Conservation (phyloP, 2,113 vertebrate genomes). For the Pseudorectes ferrugineus region DNA sequence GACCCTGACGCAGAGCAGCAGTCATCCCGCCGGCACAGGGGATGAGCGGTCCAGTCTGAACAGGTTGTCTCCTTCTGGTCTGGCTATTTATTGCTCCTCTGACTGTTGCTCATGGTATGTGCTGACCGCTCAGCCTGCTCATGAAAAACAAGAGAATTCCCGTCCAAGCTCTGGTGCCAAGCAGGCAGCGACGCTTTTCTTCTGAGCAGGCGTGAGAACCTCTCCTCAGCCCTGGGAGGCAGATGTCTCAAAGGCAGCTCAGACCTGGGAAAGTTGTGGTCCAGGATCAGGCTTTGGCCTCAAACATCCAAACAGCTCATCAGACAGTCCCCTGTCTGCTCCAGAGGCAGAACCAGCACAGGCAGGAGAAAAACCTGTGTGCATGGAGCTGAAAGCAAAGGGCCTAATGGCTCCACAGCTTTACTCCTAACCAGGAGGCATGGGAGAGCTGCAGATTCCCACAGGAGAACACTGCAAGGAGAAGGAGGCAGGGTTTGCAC, state of each 20-base stretch:
- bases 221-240: constrained; percentile 18
- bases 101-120: constrained; percentile 59
- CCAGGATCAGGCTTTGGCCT: neutral
- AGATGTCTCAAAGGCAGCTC: constrained; percentile 31
- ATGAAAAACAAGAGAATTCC: constrained; percentile 49
- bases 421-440: neutral
- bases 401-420: neutral
- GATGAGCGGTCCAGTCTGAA: constrained; percentile 10
- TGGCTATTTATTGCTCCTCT: constrained; percentile 58
- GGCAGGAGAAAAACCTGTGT: neutral
- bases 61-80: constrained; percentile 61
- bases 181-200: neutral
- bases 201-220: constrained; percentile 9
- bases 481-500: neutral
- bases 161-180: neutral
- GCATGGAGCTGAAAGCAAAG: neutral
- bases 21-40: neutral
- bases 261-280: neutral
- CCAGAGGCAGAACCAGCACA: neutral
- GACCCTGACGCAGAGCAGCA: neutral
- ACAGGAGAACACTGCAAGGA: neutral
- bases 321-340: neutral
- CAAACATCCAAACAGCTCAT: neutral
- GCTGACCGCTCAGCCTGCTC: constrained; percentile 52
- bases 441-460: neutral